Evolutionary conservation across 2,797 vertebrate genomes (phyloP).

Genomic region (Onychomys arenicola): DNA sequence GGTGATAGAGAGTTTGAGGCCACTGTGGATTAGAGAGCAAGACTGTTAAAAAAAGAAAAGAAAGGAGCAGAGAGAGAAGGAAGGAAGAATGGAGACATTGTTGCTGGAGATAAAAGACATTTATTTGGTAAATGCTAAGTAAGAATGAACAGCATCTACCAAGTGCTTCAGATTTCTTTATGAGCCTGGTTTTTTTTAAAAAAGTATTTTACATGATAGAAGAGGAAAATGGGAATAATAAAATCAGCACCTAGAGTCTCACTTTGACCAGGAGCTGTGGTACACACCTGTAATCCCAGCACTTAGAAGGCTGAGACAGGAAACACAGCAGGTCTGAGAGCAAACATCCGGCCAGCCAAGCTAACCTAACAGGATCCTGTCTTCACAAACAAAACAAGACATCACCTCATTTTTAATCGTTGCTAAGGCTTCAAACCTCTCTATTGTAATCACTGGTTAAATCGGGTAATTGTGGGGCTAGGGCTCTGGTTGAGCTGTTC

Average conservation of each 20-base stretch:
- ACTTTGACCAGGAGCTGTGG: not conserved
- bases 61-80: not conserved
- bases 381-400: not conserved
- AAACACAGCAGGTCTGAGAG: not conserved
- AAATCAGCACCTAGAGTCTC: not conserved
- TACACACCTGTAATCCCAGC: not conserved
- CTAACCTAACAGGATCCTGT: not conserved
- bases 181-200: conserved; percentile 8
- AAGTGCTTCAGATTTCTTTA: conserved; percentile 4
- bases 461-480: not conserved
- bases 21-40: not conserved
- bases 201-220: not conserved
- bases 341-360: not conserved
- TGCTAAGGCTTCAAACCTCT: not conserved
- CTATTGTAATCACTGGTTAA: conserved; percentile 44
- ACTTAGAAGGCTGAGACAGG: not conserved
- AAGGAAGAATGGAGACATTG: not conserved
- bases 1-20: not conserved
- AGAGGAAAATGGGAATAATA: not conserved
- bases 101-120: conserved; percentile 33
- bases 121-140: not conserved
- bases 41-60: not conserved
- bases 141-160: not conserved
- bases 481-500: not conserved
- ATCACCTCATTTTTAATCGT: not conserved